Evolutionary conservation across 2,113 vertebrate genomes (phyloP).

Genomic region (Phrynosoma blainvillii): DNA sequence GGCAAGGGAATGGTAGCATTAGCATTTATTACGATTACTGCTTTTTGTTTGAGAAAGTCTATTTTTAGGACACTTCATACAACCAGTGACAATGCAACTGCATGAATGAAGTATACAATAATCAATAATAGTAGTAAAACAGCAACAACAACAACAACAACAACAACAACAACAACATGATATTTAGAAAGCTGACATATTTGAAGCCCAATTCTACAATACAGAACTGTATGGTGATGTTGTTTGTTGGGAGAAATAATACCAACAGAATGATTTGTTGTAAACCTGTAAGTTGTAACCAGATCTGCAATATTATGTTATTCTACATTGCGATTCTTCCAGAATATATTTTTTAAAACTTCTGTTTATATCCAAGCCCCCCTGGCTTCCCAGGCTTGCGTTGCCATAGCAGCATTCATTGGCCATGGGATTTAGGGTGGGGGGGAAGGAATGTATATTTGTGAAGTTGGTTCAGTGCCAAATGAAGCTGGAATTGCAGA

Average conservation of each 20-base stretch:
- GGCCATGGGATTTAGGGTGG: conserved; percentile 63
- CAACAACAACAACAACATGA: conserved; percentile 32
- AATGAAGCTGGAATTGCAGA: conserved; percentile 74
- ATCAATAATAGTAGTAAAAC: conserved; percentile 70
- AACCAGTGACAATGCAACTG: conserved; percentile 73
- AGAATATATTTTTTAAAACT: conserved; percentile 62
- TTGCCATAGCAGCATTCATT: conserved; percentile 74
- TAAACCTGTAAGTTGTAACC: conserved; percentile 46
- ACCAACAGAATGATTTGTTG: conserved; percentile 13
- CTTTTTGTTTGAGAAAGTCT: conserved; percentile 69
- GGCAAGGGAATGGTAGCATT: conserved; percentile 41
- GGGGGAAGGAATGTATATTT: conserved; percentile 60
- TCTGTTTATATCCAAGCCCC: conserved; percentile 56
- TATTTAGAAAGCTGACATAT: conserved; percentile 63
- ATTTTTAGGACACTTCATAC: conserved; percentile 68
- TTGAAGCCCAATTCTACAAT: conserved; percentile 32
- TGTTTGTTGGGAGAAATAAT: conserved; percentile 3
- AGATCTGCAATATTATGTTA: conserved; percentile 36
- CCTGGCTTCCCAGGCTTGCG: conserved; percentile 46
- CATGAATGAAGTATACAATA: conserved; percentile 68
- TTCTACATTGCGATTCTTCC: conserved; percentile 58
- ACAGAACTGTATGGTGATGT: conserved; percentile 27
- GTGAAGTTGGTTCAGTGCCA: conserved; percentile 74
- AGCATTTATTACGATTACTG: conserved; percentile 76
- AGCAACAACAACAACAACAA: too few species aligned